These are phyloP conservation scores for Camelus dromedarius DNA, from an alignment of 2,113 vertebrate species.

Conservation along the genomic window DNA sequence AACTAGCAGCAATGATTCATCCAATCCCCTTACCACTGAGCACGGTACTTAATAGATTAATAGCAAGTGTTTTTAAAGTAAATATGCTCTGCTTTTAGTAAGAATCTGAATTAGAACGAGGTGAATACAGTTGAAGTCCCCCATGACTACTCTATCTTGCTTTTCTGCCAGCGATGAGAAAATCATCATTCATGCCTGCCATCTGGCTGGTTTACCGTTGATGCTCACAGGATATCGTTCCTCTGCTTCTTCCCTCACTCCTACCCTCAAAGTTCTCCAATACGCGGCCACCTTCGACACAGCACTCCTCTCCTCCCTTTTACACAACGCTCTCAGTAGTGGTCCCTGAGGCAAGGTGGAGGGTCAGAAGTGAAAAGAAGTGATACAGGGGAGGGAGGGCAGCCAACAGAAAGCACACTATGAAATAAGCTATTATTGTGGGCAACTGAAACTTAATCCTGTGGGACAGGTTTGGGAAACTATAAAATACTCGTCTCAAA, in stretches of 20 bases:
- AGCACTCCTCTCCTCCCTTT: neutral
- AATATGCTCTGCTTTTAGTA: neutral
- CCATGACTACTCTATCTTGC: neutral
- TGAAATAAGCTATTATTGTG: neutral
- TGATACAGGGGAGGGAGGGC: neutral
- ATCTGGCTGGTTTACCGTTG: neutral
- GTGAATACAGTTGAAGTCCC: neutral
- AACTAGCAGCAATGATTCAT: neutral
- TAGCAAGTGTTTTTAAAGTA: neutral
- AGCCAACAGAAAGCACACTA: neutral
- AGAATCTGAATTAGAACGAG: constrained; percentile 8
- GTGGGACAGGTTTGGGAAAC: neutral
- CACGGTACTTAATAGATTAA: neutral
- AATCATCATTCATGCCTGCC: neutral
- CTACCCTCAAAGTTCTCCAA: neutral
- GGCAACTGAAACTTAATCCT: neutral
- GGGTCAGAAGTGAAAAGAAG: neutral
- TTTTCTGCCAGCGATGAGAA: constrained; percentile 24
- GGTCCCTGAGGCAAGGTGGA: neutral
- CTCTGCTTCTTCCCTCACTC: neutral
- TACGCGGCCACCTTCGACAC: neutral
- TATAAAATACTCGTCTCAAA: neutral
- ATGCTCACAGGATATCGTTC: neutral
- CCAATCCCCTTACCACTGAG: neutral
- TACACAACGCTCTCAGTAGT: neutral